Evolutionary conservation across 2,888 invertebrate species (phyloP).

Genomic region (Terebella lapidaria): DNA sequence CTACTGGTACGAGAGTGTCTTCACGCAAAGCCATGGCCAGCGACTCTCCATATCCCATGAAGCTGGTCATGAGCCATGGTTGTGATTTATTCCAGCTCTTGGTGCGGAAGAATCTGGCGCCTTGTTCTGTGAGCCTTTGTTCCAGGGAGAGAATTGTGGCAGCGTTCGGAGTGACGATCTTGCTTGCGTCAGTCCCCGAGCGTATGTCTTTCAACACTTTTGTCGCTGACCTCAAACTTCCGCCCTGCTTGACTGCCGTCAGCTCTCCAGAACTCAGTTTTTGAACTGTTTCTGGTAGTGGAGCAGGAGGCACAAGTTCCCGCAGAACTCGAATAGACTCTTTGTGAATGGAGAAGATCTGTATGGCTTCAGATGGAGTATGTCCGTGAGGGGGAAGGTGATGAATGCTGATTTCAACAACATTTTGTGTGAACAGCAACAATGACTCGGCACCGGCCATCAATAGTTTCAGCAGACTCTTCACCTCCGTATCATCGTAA

Average conservation of each 20-base stretch:
- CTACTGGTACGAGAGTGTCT: conserved; percentile 29
- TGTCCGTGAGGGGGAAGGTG: conserved; percentile 27
- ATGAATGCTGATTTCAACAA: conserved; percentile 31
- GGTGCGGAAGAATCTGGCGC: conserved; percentile 7
- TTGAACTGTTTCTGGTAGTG: conserved; percentile 4
- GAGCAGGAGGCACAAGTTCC: conserved; percentile 20
- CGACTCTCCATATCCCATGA: conserved; percentile 23
- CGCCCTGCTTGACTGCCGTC: conserved; percentile 7
- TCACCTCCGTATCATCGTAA: conserved; percentile 34
- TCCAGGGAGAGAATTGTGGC: conserved; percentile 5
- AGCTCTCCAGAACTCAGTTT: conserved; percentile 7
- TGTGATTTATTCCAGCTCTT: conserved; percentile 3
- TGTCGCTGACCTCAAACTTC: conserved; percentile 6
- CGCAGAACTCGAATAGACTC: conserved; percentile 18
- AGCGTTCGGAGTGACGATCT: conserved; percentile 5
- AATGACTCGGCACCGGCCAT: conserved; percentile 33
- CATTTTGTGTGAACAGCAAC: conserved; percentile 45
- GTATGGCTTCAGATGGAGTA: not conserved
- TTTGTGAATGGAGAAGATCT: conserved; percentile 24
- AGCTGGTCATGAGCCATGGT: conserved; percentile 22
- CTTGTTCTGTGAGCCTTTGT: not conserved
- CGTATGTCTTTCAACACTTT: conserved; percentile 3
- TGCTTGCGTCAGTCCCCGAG: not conserved
- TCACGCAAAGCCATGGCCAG: conserved; percentile 25
- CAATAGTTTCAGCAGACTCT: conserved; percentile 31